Evolutionary conservation across 1,140 invertebrate species (phyloP).

Genomic region (Eumaeus atala): DNA sequence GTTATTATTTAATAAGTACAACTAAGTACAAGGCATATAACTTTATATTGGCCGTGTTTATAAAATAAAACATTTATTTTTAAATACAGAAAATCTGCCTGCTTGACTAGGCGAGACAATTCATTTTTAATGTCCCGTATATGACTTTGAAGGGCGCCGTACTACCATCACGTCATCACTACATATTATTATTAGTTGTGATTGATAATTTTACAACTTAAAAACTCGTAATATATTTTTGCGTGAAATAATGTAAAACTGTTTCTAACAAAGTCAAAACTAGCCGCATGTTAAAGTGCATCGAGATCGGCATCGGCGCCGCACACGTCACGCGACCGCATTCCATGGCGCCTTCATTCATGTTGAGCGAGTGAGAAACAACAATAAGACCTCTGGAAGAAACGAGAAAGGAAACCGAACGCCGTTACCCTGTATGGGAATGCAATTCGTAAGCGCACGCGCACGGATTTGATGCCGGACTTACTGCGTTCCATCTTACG

Average conservation of each 20-base stretch:
- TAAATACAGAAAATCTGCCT: no score
- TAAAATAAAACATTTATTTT: no score
- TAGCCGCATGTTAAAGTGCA: conserved; percentile 63
- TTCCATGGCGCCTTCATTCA: conserved; percentile 71
- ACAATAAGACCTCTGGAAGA: conserved; percentile 41
- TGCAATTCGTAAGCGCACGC: conserved; percentile 69
- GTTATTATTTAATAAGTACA: no score
- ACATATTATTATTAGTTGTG: no score
- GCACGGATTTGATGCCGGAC: conserved; percentile 61
- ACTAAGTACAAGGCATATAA: no score
- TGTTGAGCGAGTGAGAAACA: conserved; percentile 56
- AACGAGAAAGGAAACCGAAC: conserved; percentile 54
- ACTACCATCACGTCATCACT: no score
- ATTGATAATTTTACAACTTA: not conserved
- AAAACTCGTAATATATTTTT: not conserved
- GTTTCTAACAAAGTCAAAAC: conserved; percentile 22
- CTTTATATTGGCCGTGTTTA: no score
- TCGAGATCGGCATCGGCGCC: conserved; percentile 61
- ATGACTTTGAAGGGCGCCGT: no score
- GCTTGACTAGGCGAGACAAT: no score
- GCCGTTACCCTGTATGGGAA: conserved; percentile 69
- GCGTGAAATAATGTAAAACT: conserved; percentile 14
- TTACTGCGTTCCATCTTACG: conserved; percentile 50
- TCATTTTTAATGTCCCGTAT: no score
- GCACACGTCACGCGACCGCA: conserved; percentile 67